Evolutionary conservation across 1,140 invertebrate species (phyloP), one percentile per base, ranked within the genome.

Genomic region (Tetramorium parvispinum): DNA sequence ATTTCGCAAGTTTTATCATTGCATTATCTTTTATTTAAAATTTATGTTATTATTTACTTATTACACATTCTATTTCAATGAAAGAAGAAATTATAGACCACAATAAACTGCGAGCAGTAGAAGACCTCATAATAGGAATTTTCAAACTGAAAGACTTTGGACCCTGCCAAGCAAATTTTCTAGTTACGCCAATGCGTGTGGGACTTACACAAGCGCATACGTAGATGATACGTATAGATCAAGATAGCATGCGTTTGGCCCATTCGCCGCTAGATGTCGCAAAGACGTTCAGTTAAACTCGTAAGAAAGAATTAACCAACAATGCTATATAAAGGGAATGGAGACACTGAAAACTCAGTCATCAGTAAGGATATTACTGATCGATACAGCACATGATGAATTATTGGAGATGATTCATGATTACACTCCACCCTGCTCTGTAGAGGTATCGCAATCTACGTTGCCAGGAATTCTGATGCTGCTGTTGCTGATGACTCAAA

Each of bases 351-450:
- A 5, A 0, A 1, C 2, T 0, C 21, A 70, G 88, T 88, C 88
- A 71, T 75, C 88, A 87, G 88, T 89, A 55, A 88, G 88, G 13
- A 68, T 87, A 89, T 78, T 83, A 89, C 88, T 89, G 85, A 89
- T 89, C 88, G 11, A 73, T 43, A 89, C 91, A 93, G 93, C 93
- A 94, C 1, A 86, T 94, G 94, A 94, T 94, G 94, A 94, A 1
- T 11, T 0, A 0, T 21, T 13, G 91, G 92, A 93, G 79, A 94
- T 94, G 94, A 94, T 85, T 6, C 1, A 2, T 94, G 93, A 94
- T 94, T 94, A 93, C 89, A 88, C 85, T 87, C 87, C 91, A 71
- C 93, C 92, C 93, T 90, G 53, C 89, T 81, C 65, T 53, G 75
- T 88, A 87, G 53, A 18, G 87, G 65, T 91, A 92, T 93, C 89